Evolutionary conservation across 2,888 invertebrate genomes (phyloP).

Genomic region (Tachystola acroxantha): DNA sequence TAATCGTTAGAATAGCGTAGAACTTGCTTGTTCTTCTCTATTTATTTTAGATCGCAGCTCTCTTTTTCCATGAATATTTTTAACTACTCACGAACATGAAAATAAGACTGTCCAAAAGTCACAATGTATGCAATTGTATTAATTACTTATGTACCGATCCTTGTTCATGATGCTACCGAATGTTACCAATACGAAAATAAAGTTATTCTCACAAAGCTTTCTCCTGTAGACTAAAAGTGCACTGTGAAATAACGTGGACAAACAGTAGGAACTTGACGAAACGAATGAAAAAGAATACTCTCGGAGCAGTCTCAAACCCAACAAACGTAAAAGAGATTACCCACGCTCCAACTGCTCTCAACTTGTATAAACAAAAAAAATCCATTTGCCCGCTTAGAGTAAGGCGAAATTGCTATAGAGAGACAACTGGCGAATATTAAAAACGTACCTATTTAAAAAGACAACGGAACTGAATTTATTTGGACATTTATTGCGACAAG

Average conservation of each 20-base stretch:
- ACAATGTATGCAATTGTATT: no score
- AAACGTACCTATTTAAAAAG: constrained; percentile 69
- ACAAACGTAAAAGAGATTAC: constrained; percentile 76
- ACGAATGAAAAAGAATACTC: constrained; percentile 60
- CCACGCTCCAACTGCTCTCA: constrained; percentile 69
- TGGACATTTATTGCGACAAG: no score
- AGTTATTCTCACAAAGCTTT: no score
- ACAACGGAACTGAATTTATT: constrained; percentile 58
- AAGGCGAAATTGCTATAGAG: constrained; percentile 65
- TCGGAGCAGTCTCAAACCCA: constrained; percentile 56
- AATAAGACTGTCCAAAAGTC: no score
- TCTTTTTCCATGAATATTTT: no score
- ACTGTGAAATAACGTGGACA: constrained; percentile 49
- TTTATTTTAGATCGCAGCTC: no score
- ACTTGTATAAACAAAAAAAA: constrained; percentile 74
- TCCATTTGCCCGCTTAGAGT: constrained; percentile 66
- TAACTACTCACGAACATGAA: no score
- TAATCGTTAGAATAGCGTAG: no score
- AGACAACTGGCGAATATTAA: constrained; percentile 70
- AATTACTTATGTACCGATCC: no score
- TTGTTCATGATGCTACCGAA: no score
- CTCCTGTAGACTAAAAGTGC: constrained; percentile 18
- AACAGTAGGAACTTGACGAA: constrained; percentile 61
- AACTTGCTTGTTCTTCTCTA: no score
- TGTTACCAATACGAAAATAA: no score